Base-by-base conservation (phyloP, 2,888 invertebrate species). In the Tricholauxania praeusta region DNA sequence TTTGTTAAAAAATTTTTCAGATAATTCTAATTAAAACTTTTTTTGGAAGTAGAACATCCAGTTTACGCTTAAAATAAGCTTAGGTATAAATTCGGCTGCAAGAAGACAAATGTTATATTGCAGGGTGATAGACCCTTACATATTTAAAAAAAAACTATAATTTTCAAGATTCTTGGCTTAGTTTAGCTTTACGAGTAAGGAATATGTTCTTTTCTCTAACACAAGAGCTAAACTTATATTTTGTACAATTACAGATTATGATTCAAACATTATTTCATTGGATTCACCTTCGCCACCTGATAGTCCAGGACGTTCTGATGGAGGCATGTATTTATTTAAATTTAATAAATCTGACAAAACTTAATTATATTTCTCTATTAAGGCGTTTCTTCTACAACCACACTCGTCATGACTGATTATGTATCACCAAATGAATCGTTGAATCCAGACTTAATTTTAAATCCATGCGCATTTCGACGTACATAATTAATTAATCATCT, bases 281-380 rank as follows among this genome's bases (percentile, higher is more conserved):
- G 84, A 84, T 73, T 84, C 84, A 2, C 84, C 84, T 51, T 82
- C 84, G 12, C 84, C 84, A 4, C 84, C 84, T 49, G 76, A 78
- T 53, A 83, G 83, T 78, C 84, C 84, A 17, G 67, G 51, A 17
- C 72, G 52, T 17, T 72, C 75, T 48, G 76, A 77, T 49, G 76
- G 57, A 70, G 79, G 79, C 78, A 76, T 74, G 76, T 77, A 75
- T 32, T 14, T 49, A 7, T 15, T 19, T 15, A 51, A n/a, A 39
- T 10, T 17, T 12, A 57, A 55, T 51, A 64, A 49, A 55, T 32
- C 8, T 49, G 28, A 52, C 15, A 6, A 15, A 51, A 64, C 15
- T 64, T 17, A 48, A 17, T 22, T 19, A n/a, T 62, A 19, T 47
- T 19, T 17, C 59, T 17, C 49, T 60, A 75, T 77, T 48, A 68